These are phyloP conservation scores for Ascaphus truei DNA, from an alignment of 2,113 vertebrate genomes.

Conservation along the genomic window DNA sequence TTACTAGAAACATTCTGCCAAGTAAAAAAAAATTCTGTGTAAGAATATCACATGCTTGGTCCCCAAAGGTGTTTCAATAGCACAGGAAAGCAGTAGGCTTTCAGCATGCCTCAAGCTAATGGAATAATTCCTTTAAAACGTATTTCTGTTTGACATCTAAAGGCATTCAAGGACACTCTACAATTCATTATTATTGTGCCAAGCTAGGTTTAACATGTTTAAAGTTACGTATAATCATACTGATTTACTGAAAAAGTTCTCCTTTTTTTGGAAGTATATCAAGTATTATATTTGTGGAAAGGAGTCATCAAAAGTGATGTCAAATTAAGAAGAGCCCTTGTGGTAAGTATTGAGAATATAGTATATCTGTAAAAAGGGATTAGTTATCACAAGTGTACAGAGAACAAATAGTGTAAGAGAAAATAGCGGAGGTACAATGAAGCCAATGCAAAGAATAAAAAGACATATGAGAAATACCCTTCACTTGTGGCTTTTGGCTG, in stretches of 20 bases:
- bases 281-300: conserved; percentile 16
- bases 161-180: conserved; percentile 33
- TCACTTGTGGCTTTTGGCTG: background rate
- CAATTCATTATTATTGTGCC: conserved; percentile 7
- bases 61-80: conserved; percentile 8
- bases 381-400: conserved; percentile 12
- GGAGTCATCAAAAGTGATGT: conserved; percentile 20
- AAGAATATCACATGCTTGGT: conserved; percentile 16
- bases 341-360: conserved; percentile 5
- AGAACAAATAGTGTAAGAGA: conserved; percentile 10
- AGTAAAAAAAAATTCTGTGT: conserved; percentile 10
- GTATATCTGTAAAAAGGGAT: conserved; percentile 8
- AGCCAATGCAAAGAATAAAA: conserved; percentile 9
- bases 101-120: conserved; percentile 27
- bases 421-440: background rate
- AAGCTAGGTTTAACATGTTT: conserved; percentile 29
- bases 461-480: background rate
- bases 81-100: conserved; percentile 14
- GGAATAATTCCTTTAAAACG: conserved; percentile 22
- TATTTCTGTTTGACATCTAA: conserved; percentile 28
- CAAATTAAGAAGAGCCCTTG: conserved; percentile 16
- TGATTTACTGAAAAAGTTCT: conserved; percentile 26
- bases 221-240: conserved; percentile 32
- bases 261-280: conserved; percentile 20
- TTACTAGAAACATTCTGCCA: background rate